A percentile compares a stretch with the other conserved stretches of the same genome.
Conservation (phyloP, 2,888 invertebrate species). For the Pachycephus smyrnensis region DNA sequence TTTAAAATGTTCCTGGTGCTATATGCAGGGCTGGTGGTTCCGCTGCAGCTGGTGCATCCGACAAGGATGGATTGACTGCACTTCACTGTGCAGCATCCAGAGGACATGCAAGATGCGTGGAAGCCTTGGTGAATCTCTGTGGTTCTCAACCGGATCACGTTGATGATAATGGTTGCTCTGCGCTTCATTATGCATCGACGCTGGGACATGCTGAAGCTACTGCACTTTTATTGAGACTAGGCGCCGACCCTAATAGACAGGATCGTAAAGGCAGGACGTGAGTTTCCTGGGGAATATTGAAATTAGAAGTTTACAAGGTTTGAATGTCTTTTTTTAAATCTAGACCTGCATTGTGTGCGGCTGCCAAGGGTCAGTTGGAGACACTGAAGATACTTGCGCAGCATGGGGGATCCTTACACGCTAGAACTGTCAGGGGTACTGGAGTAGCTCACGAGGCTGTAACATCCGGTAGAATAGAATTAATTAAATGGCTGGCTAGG, state of each 20-base stretch:
- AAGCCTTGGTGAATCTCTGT: slow-evolving; percentile 87
- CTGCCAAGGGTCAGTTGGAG: slow-evolving; percentile 94
- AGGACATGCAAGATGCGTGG: slow-evolving; percentile 93
- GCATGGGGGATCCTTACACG: slow-evolving; percentile 90
- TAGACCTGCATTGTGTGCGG: slow-evolving; percentile 92
- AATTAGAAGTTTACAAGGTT: not conserved
- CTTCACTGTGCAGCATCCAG: slow-evolving; percentile 97
- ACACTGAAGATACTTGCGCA: slow-evolving; percentile 81
- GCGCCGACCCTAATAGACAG: slow-evolving; percentile 92
- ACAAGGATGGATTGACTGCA: slow-evolving; percentile 93
- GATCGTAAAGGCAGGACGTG: slow-evolving; percentile 91
- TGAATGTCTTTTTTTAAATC: slow-evolving; percentile 6
- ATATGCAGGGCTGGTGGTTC: slow-evolving; percentile 58
- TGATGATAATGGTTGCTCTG: slow-evolving; percentile 95
- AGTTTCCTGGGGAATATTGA: slow-evolving; percentile 37
- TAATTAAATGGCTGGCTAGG: slow-evolving; percentile 89
- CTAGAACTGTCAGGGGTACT: slow-evolving; percentile 93
- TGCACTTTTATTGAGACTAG: slow-evolving; percentile 86
- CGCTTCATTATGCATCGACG: slow-evolving; percentile 96
- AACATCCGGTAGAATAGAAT: slow-evolving; percentile 87
- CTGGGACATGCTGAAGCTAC: slow-evolving; percentile 96
- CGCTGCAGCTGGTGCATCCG: slow-evolving; percentile 73
- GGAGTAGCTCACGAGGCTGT: slow-evolving; percentile 97
- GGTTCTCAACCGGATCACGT: slow-evolving; percentile 87
- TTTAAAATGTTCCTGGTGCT: not conserved